Evolutionary conservation across 2,888 invertebrate species (phyloP).

Genomic region (Drosophila anceps): DNA sequence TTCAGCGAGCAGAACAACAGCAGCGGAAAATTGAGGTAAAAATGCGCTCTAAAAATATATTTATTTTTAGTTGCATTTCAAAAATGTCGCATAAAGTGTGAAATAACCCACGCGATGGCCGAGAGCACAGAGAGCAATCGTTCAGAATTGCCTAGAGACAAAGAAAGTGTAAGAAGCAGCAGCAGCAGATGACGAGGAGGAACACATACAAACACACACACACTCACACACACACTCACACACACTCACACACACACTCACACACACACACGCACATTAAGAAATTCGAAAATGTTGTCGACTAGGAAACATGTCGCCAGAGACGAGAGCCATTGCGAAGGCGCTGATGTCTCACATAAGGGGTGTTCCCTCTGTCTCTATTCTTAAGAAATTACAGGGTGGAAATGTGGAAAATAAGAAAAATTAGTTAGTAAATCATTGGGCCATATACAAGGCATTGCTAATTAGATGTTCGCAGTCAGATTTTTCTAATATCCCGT

Average conservation of each 20-base stretch:
- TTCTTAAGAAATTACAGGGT: conserved; percentile 4
- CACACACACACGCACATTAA: neutral
- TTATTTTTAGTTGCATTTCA: conserved; percentile 71
- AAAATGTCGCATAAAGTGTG: conserved; percentile 68
- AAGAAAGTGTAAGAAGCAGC: neutral
- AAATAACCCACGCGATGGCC: conserved; percentile 47
- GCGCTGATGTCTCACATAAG: conserved; percentile 10
- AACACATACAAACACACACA: neutral
- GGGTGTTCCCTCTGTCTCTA: conserved; percentile 13
- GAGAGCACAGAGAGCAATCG: conserved; percentile 4
- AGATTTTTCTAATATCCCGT: no score
- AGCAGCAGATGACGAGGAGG: neutral
- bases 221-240: no score
- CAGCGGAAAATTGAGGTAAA: conserved; percentile 44
- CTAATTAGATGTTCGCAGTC: no score
- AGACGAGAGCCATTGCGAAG: conserved; percentile 18
- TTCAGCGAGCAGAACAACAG: conserved; percentile 30
- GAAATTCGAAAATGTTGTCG: conserved; percentile 30
- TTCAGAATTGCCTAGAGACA: conserved; percentile 4
- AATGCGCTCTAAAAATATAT: conserved; percentile 39
- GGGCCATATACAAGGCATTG: neutral
- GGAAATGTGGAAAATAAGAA: neutral
- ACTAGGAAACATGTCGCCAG: conserved; percentile 39
- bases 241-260: conserved; percentile 2
- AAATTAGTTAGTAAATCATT: neutral